phyloP scores from a whole-genome alignment of 2,888 invertebrate species.

The Gerosis bhagava region DNA sequence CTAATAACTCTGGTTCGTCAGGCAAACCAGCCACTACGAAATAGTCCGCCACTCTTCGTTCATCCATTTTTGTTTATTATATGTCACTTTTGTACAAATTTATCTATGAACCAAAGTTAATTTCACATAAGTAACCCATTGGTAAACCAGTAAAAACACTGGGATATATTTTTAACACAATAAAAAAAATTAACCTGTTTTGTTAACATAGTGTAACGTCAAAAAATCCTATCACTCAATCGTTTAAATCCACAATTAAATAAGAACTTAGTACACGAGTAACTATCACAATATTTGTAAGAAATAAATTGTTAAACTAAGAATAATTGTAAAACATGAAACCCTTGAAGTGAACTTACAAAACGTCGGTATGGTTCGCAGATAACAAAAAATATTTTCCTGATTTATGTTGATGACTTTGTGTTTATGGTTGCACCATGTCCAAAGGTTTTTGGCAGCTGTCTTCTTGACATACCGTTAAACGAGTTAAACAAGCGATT shows the following conservation, averaged over 20 bases:
- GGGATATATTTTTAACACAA: slow-evolving; percentile 27
- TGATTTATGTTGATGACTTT: too few relatives aligned
- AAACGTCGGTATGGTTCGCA: slow-evolving; percentile 2
- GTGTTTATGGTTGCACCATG: too few relatives aligned
- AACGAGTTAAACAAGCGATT: too few relatives aligned
- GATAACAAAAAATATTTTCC: too few relatives aligned
- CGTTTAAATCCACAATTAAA: slow-evolving; percentile 11
- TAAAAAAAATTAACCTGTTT: slow-evolving; percentile 42
- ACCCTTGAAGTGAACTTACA: slow-evolving; percentile 61
- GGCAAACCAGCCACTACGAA: slow-evolving; percentile 98
- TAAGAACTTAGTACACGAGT: slow-evolving; percentile 3
- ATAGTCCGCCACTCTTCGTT: slow-evolving; percentile 96
- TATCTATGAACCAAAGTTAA: slow-evolving; percentile 40
- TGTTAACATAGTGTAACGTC: slow-evolving; percentile 24
- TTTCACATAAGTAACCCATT: slow-evolving; percentile 26
- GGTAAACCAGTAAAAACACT: slow-evolving; percentile 34
- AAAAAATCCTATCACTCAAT: slow-evolving; percentile 22
- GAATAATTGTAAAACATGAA: slow-evolving; percentile 50
- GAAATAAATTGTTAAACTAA: slow-evolving; percentile 33
- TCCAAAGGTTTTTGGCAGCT: too few relatives aligned
- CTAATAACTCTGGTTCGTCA: slow-evolving; percentile 88
- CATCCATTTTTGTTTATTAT: slow-evolving; percentile 85
- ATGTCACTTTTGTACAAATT: slow-evolving; percentile 39
- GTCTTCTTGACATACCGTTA: too few relatives aligned
- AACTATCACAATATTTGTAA: slow-evolving; percentile 24